phyloP scores from a whole-genome alignment of 2,888 invertebrate genomes.

The Pachymerium ferrugineum region DNA sequence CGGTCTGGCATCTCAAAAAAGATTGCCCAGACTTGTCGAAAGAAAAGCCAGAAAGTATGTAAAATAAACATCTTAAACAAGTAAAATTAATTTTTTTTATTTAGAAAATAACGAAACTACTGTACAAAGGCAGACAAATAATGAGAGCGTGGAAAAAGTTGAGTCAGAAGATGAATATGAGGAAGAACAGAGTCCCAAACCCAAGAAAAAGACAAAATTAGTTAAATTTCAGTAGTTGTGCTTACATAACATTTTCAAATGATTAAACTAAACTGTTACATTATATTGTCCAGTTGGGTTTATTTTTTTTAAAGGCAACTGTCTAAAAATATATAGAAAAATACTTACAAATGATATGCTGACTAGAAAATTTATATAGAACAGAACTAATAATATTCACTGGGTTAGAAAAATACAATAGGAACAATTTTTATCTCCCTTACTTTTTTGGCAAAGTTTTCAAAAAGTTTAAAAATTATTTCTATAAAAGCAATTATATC shows the following conservation, averaged over 20 bases:
- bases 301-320: too few species aligned
- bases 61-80: background rate
- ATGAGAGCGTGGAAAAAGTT: background rate
- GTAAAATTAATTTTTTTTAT: background rate
- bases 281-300: slow-evolving; percentile 7
- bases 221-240: background rate
- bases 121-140: background rate
- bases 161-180: background rate
- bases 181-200: background rate
- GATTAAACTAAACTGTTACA: background rate
- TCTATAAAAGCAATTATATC: slow-evolving; percentile 22
- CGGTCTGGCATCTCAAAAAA: slow-evolving; percentile 75
- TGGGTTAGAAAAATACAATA: slow-evolving; percentile 19
- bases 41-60: background rate
- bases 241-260: background rate
- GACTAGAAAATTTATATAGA: slow-evolving; percentile 20
- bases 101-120: background rate
- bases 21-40: slow-evolving; percentile 62
- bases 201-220: background rate
- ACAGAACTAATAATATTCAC: background rate
- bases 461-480: slow-evolving; percentile 3
- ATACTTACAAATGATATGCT: background rate
- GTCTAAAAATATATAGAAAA: slow-evolving; percentile 16
- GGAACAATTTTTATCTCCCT: slow-evolving; percentile 21
- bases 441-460: slow-evolving; percentile 1